A percentile compares a stretch with the other conserved stretches of the same genome.
phyloP scores from a whole-genome alignment of 2,113 vertebrate genomes.

The Cacatua alba region DNA sequence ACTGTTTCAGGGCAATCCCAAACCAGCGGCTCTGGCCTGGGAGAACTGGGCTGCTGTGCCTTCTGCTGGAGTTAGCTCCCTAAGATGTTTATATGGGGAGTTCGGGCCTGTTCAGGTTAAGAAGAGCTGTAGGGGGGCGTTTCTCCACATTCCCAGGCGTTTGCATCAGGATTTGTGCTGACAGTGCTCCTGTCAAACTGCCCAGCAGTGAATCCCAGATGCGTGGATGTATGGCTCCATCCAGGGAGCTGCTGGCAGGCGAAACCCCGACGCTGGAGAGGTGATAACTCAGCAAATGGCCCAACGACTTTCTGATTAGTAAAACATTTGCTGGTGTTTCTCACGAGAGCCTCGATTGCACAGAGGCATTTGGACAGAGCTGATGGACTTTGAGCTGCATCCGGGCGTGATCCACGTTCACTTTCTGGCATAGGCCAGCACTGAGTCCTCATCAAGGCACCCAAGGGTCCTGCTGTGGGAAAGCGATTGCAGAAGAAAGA shows the following conservation, averaged over 20 bases:
- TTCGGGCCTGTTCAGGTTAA: not conserved
- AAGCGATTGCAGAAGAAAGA: not conserved
- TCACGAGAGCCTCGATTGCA: not conserved
- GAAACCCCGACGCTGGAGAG: fast-evolving
- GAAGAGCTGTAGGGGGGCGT: not conserved
- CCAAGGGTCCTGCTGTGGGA: not conserved
- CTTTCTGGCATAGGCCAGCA: not conserved
- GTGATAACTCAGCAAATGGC: not conserved
- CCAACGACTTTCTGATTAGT: not conserved
- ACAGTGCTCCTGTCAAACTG: not conserved
- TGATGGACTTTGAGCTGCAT: not conserved
- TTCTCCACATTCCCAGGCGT: not conserved
- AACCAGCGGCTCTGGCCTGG: not conserved
- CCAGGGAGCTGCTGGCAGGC: not conserved
- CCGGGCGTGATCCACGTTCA: fast-evolving
- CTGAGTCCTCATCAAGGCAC: not conserved
- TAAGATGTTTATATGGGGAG: not conserved
- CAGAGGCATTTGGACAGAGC: not conserved
- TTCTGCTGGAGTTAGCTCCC: not conserved
- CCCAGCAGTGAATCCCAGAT: not conserved
- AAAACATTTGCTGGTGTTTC: not conserved
- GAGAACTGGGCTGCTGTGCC: not conserved
- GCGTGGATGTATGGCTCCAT: not conserved
- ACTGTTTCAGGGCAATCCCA: not conserved
- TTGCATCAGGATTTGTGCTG: not conserved